These are phyloP conservation scores for Acanthornis magna DNA, from an alignment of 2,797 vertebrate genomes.

Conservation along the genomic window DNA sequence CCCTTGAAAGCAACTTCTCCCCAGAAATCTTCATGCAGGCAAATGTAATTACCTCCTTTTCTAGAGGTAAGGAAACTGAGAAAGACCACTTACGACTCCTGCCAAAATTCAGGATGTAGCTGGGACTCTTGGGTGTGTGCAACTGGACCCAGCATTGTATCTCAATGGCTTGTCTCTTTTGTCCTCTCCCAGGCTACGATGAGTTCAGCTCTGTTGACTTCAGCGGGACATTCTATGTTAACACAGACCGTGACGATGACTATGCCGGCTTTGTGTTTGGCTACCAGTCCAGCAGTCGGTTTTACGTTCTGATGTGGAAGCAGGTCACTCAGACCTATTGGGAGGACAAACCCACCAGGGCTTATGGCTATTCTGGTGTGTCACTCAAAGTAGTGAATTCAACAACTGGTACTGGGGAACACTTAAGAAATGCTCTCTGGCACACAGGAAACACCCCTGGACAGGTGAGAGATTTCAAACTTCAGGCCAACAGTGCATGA, in stretches of 20 bases:
- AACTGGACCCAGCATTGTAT: neutral
- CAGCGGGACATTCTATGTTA: conserved; percentile 97
- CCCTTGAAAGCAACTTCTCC: neutral
- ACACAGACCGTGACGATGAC: conserved; percentile 97
- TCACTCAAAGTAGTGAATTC: conserved; percentile 99
- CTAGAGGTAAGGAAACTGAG: neutral
- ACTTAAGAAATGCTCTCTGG: conserved; percentile 95
- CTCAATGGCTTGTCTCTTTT: neutral
- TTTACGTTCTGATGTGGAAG: conserved; percentile 99
- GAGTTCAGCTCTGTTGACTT: conserved; percentile 97
- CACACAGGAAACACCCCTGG: conserved; percentile 95
- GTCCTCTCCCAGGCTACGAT: conserved; percentile 82
- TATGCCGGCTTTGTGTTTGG: conserved; percentile 97
- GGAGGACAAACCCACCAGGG: conserved; percentile 95
- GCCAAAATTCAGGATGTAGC: neutral
- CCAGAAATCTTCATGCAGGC: neutral
- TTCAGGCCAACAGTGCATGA: neutral
- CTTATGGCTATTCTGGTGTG: conserved; percentile 95
- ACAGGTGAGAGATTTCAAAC: conserved; percentile 80
- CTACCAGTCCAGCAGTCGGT: conserved; percentile 96
- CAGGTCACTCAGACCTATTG: conserved; percentile 99
- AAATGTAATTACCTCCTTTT: neutral
- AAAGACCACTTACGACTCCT: neutral
- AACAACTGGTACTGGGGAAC: conserved; percentile 91
- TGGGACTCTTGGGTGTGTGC: neutral